Percentiles rank a stretch among this genome's conserved stretches.
phyloP scores from a whole-genome alignment of 2,113 vertebrate species.

The Platichthys stellatus region DNA sequence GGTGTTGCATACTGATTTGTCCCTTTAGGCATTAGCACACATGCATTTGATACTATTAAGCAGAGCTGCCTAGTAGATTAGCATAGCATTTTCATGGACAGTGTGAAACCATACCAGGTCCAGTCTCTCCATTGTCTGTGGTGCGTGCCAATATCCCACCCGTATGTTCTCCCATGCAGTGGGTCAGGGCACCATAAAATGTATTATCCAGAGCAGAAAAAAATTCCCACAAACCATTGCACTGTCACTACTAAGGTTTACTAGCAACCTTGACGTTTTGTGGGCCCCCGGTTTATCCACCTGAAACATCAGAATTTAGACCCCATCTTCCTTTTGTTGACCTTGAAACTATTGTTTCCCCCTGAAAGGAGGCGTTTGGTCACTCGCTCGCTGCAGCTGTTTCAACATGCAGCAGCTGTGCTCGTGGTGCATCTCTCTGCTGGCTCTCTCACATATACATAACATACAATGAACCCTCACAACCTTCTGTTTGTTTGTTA shows the following conservation, averaged over 20 bases:
- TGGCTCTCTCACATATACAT: neutral
- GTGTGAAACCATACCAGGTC: neutral
- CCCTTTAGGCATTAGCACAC: neutral
- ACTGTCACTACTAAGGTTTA: neutral
- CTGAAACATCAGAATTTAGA: neutral
- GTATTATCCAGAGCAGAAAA: neutral
- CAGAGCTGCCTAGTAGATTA: neutral
- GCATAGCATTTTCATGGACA: neutral
- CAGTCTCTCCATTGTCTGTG: neutral
- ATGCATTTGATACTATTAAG: neutral
- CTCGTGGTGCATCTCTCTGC: neutral
- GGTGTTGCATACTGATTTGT: neutral
- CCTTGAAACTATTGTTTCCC: neutral
- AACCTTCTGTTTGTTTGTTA: conserved; percentile 7
- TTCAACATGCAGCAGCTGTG: conserved; percentile 32
- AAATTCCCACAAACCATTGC: neutral
- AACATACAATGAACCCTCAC: conserved; percentile 4
- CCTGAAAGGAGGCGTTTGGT: neutral
- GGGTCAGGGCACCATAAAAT: neutral
- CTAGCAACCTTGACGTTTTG: neutral
- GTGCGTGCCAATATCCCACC: neutral
- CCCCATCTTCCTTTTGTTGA: neutral
- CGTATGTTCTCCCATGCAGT: neutral
- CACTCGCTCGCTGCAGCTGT: conserved; percentile 24
- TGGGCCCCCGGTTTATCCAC: neutral